phyloP scores from a whole-genome alignment of 2,888 invertebrate genomes.

The Protula sp. region DNA sequence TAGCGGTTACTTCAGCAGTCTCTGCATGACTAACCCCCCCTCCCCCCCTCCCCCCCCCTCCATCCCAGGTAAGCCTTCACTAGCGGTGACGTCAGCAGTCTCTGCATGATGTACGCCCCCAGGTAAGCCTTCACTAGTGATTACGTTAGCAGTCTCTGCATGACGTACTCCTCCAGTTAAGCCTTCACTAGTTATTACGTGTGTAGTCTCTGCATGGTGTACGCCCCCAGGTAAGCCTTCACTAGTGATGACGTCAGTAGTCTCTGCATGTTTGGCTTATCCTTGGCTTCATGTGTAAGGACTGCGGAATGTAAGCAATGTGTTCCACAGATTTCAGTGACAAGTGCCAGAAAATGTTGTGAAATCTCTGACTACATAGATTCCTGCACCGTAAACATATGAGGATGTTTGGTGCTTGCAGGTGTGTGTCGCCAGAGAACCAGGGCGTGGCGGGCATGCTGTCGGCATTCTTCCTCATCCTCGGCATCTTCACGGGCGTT shows the following conservation, averaged over 20 bases:
- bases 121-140: constrained; percentile 83
- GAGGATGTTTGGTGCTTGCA: no score
- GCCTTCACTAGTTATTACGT: no score
- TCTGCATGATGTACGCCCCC: constrained; percentile 89
- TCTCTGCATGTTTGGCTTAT: constrained; percentile 83
- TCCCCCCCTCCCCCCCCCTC: no score
- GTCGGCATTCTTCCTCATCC: constrained; percentile 84
- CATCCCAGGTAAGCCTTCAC: no score
- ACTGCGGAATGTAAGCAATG: no score
- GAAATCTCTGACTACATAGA: no score
- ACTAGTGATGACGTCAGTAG: constrained; percentile 90
- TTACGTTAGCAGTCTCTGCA: constrained; percentile 82
- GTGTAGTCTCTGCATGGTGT: constrained; percentile 90
- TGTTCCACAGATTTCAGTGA: no score
- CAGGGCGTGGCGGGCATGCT: constrained; percentile 91
- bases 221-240: constrained; percentile 71
- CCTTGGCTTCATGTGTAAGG: no score
- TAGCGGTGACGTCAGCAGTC: constrained; percentile 86
- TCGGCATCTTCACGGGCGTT: constrained; percentile 83
- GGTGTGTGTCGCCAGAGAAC: constrained; percentile 64
- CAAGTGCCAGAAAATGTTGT: no score
- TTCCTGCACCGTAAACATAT: no score
- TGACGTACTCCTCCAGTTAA: no score
- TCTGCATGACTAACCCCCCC: no score
- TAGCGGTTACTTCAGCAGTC: constrained; percentile 87